phyloP scores from a whole-genome alignment of 2,888 invertebrate genomes.

The Chrysolina oricalcia region DNA sequence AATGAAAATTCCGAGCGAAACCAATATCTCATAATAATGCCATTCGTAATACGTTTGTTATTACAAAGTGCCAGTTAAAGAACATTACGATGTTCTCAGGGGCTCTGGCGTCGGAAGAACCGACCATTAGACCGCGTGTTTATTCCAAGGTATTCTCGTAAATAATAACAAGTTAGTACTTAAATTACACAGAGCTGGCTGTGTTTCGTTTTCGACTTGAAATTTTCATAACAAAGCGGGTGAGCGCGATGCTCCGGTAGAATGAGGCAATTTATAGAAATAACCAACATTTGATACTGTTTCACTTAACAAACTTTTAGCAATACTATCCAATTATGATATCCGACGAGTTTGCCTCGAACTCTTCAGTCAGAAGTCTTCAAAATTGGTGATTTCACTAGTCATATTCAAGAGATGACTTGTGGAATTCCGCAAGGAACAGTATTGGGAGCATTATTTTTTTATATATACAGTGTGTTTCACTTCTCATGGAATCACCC shows the following conservation, averaged over 20 bases:
- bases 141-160: conserved; percentile 60
- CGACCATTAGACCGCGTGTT: conserved; percentile 60
- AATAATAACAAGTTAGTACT: conserved; percentile 61
- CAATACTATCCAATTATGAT: no score
- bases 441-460: no score
- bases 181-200: conserved; percentile 55
- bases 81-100: conserved; percentile 40
- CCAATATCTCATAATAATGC: conserved; percentile 40
- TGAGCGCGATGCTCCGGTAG: background rate
- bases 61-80: conserved; percentile 44
- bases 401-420: no score
- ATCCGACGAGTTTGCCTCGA: no score
- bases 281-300: no score
- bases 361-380: no score
- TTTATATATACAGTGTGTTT: no score
- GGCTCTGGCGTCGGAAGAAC: conserved; percentile 49
- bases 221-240: conserved; percentile 59
- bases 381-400: no score
- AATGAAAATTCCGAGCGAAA: conserved; percentile 43
- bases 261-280: background rate
- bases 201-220: conserved; percentile 41
- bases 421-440: no score
- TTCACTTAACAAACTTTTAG: no score
- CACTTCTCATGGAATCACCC: no score
- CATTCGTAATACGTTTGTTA: conserved; percentile 47